These are phyloP conservation scores for Dynastes hyllus DNA, from an alignment of 2,888 invertebrate genomes.

Conservation along the genomic window DNA sequence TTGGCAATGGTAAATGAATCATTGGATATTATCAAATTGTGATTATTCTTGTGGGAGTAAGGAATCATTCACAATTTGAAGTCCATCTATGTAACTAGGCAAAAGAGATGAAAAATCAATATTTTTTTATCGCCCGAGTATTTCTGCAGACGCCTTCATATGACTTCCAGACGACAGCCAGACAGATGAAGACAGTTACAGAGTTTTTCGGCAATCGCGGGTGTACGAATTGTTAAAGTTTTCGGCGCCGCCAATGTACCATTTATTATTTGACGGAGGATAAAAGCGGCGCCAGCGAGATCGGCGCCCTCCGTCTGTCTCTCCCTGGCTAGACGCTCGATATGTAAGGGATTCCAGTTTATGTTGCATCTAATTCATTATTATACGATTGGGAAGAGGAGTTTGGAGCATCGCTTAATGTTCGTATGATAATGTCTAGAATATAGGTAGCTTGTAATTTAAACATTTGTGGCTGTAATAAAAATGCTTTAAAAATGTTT, in stretches of 20 bases:
- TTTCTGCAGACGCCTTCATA: neutral
- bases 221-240: conserved; percentile 51
- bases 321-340: conserved; percentile 52
- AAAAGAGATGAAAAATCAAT: neutral
- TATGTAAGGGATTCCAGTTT: conserved; percentile 50
- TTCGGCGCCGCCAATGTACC: conserved; percentile 58
- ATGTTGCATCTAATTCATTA: conserved; percentile 43
- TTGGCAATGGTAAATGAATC: no score
- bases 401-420: neutral
- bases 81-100: neutral
- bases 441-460: no score
- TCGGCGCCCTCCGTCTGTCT: conserved; percentile 56
- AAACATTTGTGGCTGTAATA: no score
- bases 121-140: neutral
- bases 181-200: neutral
- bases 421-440: neutral
- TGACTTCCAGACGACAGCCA: neutral
- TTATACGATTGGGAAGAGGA: conserved; percentile 1
- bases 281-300: conserved; percentile 55
- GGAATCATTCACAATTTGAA: neutral
- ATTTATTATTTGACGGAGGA: conserved; percentile 57
- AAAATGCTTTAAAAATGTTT: no score
- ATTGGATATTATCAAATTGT: no score
- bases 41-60: no score
- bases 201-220: conserved; percentile 6